A percentile compares a stretch with the other conserved stretches of the same genome.
Conservation (phyloP, 2,797 vertebrate species). For the Cyprinodon diabolis region DNA sequence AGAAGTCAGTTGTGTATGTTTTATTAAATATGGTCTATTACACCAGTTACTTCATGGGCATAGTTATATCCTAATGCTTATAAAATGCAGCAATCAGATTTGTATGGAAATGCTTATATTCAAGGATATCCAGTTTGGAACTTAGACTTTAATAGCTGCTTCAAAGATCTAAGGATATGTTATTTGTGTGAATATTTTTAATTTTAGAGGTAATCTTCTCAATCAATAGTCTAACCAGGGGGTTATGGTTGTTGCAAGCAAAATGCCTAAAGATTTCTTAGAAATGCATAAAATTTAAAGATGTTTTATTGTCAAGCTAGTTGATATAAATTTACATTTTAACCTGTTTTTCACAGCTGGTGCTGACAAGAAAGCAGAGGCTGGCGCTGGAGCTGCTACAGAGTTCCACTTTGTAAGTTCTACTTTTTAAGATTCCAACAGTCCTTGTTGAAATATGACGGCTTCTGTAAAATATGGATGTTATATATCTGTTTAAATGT, state of each 20-base stretch:
- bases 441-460: background rate
- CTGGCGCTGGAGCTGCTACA: slow-evolving; percentile 95
- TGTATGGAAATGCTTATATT: background rate
- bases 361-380: slow-evolving; percentile 98
- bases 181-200: background rate
- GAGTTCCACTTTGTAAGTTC: slow-evolving; percentile 99
- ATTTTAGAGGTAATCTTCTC: background rate
- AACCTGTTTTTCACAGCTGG: slow-evolving; percentile 81
- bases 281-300: background rate
- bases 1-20: background rate
- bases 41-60: background rate
- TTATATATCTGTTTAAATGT: background rate
- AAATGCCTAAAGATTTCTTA: background rate
- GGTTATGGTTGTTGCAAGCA: background rate
- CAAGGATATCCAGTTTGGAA: background rate
- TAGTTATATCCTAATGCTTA: background rate
- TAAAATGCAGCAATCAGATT: background rate
- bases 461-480: background rate
- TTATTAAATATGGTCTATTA: background rate
- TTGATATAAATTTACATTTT: background rate
- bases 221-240: background rate
- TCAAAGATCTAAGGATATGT: background rate
- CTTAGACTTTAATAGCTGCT: background rate
- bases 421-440: background rate
- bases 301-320: background rate